Base-by-base conservation (phyloP, 1,140 invertebrate species). In the Centruroides sculpturatus region DNA sequence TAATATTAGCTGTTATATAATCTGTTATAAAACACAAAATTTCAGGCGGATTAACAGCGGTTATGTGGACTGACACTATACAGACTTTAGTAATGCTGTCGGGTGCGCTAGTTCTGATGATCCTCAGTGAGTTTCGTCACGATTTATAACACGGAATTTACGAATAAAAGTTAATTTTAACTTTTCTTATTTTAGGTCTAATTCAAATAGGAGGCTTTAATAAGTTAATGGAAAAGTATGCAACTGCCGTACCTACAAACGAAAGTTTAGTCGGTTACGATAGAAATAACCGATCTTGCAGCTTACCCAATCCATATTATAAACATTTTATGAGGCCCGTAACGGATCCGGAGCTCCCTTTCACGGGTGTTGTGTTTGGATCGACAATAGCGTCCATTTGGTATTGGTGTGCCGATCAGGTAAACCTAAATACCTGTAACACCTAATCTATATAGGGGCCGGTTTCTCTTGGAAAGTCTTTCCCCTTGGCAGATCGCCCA, bases 361-460 rank as follows among this genome's bases (percentile, higher is more conserved):
- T 76, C 76, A 73, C 75, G 10, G 78, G 76, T 6, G 75, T 80
- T 60, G 66, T 78, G 7, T 66, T 79, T 2, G 76, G 79, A 34
- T 74, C 75, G 52, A 78, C 75, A 3, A 70, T 75, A 35, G 72
- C 73, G 5, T 77, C 77, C 3, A 72, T 79, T 36, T 79, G 77
- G 78, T 79, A 79, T 62, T 80, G 78, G 79, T 79, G 77, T 66
- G 70, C 76, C 49, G 78, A 80, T 67, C 78, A 80, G 71, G 77
- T 78, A 66, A 67, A 53, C 11, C 23, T 23, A 23, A 23, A 23
- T 23, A 23, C 23, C 23, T 23, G 23, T 23, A 23, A 23, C 23
- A 23, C 23, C 23, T 23, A 23, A 23, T n/a, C n/a, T n/a, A n/a
- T n/a, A 23, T 23, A 23, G 23, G 23, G 23, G 23, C 23, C n/a